A percentile compares a stretch with the other conserved stretches of the same genome.
These are phyloP conservation scores for Premnoplex brunnescens DNA, from an alignment of 2,797 vertebrate genomes.

Conservation along the genomic window DNA sequence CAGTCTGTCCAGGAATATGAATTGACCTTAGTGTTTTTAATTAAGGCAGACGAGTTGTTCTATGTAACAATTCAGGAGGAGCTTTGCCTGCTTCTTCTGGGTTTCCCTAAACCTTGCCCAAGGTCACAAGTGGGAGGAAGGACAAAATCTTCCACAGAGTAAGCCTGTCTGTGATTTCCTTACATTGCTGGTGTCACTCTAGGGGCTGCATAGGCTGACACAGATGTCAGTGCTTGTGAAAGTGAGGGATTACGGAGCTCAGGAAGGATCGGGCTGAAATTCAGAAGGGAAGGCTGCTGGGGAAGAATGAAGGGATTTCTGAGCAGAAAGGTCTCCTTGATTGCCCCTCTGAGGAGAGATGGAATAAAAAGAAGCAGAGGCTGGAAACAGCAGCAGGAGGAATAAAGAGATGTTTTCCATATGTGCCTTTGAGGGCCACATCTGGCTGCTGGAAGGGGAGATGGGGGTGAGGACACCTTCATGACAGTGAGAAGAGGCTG, in stretches of 20 bases:
- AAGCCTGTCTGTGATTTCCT: not conserved
- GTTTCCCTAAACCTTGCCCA: not conserved
- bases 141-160: rapidly evolving
- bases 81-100: not conserved
- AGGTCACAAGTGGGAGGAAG: not conserved
- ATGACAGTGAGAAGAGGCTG: not conserved
- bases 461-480: not conserved
- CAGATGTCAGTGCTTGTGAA: not conserved
- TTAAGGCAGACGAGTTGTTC: not conserved
- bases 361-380: not conserved
- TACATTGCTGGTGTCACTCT: not conserved
- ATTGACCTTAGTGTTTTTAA: not conserved
- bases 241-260: not conserved
- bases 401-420: rapidly evolving
- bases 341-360: not conserved
- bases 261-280: not conserved
- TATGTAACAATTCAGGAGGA: too few species aligned
- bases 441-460: not conserved
- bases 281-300: not conserved
- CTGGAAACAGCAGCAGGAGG: not conserved
- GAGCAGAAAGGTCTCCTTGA: not conserved
- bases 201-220: not conserved
- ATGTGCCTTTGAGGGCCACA: not conserved
- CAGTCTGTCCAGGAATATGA: not conserved
- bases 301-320: not conserved